A percentile compares a stretch with the other conserved stretches of the same genome.
These are phyloP conservation scores for Marmota flaviventris DNA, from an alignment of 2,113 vertebrate species.

Conservation along the genomic window DNA sequence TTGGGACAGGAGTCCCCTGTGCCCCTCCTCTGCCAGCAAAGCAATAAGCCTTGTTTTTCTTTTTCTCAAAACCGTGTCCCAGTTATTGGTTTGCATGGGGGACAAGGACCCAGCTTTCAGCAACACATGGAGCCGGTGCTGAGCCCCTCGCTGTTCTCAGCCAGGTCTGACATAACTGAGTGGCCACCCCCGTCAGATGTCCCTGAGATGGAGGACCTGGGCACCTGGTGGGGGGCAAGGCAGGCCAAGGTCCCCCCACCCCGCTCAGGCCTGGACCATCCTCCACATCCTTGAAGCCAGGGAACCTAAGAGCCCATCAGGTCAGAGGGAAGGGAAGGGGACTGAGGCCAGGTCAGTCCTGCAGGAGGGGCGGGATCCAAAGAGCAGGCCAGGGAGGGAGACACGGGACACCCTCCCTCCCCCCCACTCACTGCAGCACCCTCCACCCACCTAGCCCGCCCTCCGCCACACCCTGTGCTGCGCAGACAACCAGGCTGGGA, in stretches of 20 bases:
- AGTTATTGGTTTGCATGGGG: no score
- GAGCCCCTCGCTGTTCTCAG: neutral
- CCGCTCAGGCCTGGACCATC: neutral
- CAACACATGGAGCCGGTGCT: neutral
- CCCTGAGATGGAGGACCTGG: neutral
- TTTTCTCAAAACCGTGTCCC: no score
- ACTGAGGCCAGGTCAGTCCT: neutral
- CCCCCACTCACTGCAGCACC: no score
- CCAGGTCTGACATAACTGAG: neutral
- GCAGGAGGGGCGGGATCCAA: neutral
- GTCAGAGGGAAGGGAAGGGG: neutral
- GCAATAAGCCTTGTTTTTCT: no score
- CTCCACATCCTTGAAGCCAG: neutral
- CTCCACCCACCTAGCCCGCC: neutral
- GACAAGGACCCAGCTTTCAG: no score
- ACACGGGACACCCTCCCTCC: accelerated
- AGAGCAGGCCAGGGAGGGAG: neutral
- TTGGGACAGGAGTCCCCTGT: no score
- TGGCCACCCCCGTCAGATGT: no score
- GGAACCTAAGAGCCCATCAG: no score
- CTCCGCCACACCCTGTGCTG: neutral
- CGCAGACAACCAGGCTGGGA: neutral
- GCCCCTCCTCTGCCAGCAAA: no score
- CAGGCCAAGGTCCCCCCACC: no score
- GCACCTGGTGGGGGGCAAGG: neutral